Conservation (phyloP, 2,797 vertebrate species). For the Alfaro cultratus region DNA sequence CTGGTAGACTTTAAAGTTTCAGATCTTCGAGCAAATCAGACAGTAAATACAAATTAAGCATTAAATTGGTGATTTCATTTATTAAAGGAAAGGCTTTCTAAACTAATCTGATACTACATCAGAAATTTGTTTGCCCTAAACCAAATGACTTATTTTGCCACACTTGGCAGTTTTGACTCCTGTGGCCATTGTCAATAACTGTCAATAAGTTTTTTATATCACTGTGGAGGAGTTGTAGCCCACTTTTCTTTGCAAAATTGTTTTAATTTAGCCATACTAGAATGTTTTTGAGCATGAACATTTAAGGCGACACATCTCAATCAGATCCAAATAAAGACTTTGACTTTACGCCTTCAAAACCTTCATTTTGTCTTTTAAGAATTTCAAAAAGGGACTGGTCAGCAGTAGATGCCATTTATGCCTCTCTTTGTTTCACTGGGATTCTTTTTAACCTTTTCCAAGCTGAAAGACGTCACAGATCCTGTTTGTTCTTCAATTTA, state of each 20-base stretch:
- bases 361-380: neutral
- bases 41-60: constrained; percentile 2
- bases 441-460: neutral
- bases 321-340: neutral
- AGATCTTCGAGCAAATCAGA: neutral
- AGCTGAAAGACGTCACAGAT: neutral
- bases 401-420: neutral
- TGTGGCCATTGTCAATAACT: neutral
- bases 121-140: neutral
- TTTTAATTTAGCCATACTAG: neutral
- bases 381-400: neutral
- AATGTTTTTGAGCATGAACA: neutral
- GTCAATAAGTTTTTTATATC: neutral
- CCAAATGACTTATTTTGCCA: neutral
- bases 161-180: neutral
- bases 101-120: neutral
- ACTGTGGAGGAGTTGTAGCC: neutral
- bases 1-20: neutral
- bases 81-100: neutral
- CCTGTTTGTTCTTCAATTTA: neutral
- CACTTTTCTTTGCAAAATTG: neutral
- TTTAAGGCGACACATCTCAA: neutral
- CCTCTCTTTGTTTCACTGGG: neutral
- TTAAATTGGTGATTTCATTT: neutral
- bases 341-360: neutral